A percentile compares a stretch with the other conserved stretches of the same genome.
Conservation (phyloP, 2,888 invertebrate species). For the Ellobium chinense region DNA sequence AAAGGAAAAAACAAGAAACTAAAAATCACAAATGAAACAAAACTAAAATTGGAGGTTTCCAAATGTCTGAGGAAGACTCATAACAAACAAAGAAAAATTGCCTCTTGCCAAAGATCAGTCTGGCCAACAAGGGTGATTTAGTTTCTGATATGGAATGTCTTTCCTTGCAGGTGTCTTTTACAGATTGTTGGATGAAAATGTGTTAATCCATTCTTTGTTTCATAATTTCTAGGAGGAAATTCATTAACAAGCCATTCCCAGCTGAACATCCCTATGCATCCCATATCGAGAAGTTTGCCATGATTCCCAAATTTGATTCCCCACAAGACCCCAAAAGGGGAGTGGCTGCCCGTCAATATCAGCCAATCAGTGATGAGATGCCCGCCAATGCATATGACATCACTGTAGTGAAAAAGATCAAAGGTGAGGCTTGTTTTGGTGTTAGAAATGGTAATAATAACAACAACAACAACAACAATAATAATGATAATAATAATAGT, state of each 20-base stretch:
- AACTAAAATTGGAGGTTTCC: no score
- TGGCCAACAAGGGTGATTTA: no score
- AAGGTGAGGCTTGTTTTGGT: constrained; percentile 63
- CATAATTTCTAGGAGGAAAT: constrained; percentile 59
- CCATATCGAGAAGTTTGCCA: constrained; percentile 71
- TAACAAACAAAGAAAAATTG: no score
- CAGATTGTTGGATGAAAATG: not conserved
- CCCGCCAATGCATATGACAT: constrained; percentile 73
- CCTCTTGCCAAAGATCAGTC: no score
- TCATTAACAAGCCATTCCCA: constrained; percentile 74
- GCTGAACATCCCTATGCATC: constrained; percentile 76
- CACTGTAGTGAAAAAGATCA: constrained; percentile 69
- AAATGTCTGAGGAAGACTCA: no score
- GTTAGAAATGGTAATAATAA: no score
- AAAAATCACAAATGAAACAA: no score
- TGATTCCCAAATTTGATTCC: constrained; percentile 75
- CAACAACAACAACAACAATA: no score
- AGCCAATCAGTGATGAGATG: constrained; percentile 73
- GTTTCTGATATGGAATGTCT: no score
- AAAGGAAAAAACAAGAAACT: no score
- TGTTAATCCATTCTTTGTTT: not conserved
- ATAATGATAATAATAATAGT: no score
- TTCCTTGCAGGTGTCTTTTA: no score
- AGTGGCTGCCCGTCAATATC: constrained; percentile 61
- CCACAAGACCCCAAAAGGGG: constrained; percentile 74